phyloP scores from a whole-genome alignment of 2,888 invertebrate genomes.

The Marasmarcha lunaedactyla region DNA sequence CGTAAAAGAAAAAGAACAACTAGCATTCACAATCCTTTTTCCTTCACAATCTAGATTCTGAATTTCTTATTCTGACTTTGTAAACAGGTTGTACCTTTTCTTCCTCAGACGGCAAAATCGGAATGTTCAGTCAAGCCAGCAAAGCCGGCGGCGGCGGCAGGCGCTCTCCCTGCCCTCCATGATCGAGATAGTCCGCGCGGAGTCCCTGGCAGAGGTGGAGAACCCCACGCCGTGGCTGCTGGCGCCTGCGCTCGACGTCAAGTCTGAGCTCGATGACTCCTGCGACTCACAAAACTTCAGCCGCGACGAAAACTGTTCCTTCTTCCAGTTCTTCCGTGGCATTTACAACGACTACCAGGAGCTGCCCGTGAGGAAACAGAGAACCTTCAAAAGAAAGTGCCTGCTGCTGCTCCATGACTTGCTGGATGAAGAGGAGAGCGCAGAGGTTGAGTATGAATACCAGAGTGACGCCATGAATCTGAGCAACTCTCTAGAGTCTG shows the following conservation, averaged over 20 bases:
- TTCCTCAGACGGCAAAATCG: no score
- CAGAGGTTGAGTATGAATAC: conserved; percentile 2
- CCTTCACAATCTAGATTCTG: no score
- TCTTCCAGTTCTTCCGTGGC: conserved; percentile 56
- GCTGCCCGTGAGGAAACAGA: conserved; percentile 31
- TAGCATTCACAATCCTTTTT: no score
- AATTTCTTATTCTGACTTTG: no score
- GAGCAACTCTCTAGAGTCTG: conserved; percentile 6
- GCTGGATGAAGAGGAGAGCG: conserved; percentile 39
- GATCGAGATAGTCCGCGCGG: conserved; percentile 21
- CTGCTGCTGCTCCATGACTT: conserved; percentile 39
- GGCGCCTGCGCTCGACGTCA: conserved; percentile 18
- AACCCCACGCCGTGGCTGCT: conserved; percentile 21
- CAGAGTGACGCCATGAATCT: conserved; percentile 24
- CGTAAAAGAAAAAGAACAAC: no score
- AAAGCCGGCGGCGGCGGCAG: no score
- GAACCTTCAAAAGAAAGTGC: conserved; percentile 45
- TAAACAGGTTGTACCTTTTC: no score
- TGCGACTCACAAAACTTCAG: conserved; percentile 31
- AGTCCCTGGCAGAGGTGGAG: conserved; percentile 15
- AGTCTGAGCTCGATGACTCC: conserved; percentile 29
- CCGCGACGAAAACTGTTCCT: conserved; percentile 44
- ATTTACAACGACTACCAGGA: conserved; percentile 46
- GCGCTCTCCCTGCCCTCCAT: no score
- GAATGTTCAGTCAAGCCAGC: no score